Conservation (phyloP, 2,797 vertebrate species). For the Mormyrops boulengeri region DNA sequence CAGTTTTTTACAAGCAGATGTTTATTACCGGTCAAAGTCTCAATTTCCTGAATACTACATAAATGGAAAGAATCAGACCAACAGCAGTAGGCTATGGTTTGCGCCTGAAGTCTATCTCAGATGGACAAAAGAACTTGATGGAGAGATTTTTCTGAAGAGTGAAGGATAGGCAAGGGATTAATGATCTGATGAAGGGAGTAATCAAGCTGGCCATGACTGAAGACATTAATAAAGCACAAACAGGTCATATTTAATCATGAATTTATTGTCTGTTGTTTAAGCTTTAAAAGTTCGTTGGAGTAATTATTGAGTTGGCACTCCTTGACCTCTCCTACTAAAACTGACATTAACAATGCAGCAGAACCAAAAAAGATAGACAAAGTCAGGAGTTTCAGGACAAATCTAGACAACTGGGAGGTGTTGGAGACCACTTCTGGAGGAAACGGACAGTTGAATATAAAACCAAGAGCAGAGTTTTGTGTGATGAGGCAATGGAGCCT, state of each 20-base stretch:
- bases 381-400: not conserved
- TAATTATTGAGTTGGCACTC: not conserved
- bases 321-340: not conserved
- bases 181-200: not conserved
- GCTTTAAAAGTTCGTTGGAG: not conserved
- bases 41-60: not conserved
- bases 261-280: not conserved
- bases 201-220: not conserved
- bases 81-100: not conserved
- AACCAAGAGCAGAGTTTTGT: not conserved
- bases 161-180: not conserved
- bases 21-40: conserved; percentile 17
- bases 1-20: not conserved
- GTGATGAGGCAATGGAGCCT: not conserved
- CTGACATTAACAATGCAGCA: not conserved
- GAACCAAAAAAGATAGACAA: not conserved
- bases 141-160: not conserved
- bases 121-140: not conserved
- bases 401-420: not conserved
- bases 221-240: not conserved
- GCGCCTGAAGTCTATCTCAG: not conserved
- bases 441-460: not conserved
- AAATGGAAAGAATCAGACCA: not conserved
- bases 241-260: not conserved
- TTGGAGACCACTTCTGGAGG: not conserved